A percentile compares a stretch with the other conserved stretches of the same genome.
Conservation (phyloP, 1,140 invertebrate species). For the Zaprionus gabonicus region DNA sequence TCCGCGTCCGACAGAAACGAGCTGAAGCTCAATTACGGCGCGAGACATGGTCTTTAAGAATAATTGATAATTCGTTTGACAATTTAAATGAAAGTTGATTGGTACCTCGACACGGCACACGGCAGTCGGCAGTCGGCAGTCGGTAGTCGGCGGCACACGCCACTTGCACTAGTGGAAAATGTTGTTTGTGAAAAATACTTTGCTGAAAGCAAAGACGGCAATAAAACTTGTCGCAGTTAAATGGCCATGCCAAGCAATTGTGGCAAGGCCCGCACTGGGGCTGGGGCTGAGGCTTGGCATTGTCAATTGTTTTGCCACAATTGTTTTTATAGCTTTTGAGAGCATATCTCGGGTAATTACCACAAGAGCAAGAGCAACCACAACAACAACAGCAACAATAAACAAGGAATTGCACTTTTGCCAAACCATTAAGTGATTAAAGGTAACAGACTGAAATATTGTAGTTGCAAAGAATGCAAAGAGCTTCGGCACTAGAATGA, state of each 20-base stretch:
- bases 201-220: conserved; percentile 13
- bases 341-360: conserved; percentile 29
- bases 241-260: conserved; percentile 43
- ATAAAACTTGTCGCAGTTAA: conserved; percentile 44
- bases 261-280: conserved; percentile 14
- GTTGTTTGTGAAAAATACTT: neutral
- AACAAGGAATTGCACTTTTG: conserved; percentile 4
- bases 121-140: conserved; percentile 1
- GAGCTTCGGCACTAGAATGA: neutral
- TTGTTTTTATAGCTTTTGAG: conserved; percentile 30
- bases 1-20: conserved; percentile 6
- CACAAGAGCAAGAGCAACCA: neutral
- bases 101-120: conserved; percentile 21
- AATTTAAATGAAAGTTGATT: conserved; percentile 74
- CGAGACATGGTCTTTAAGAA: conserved; percentile 50
- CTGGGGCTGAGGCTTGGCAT: conserved; percentile 9
- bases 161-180: conserved; percentile 24
- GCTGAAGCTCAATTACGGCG: conserved; percentile 30
- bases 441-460: neutral
- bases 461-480: neutral
- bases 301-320: conserved; percentile 42
- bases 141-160: neutral
- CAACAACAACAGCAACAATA: neutral
- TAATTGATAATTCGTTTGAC: conserved; percentile 62
- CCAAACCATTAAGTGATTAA: neutral